Evolutionary conservation across 2,113 vertebrate species (phyloP), one percentile per base, ranked within the genome.

Genomic region (Prunella himalayana): DNA sequence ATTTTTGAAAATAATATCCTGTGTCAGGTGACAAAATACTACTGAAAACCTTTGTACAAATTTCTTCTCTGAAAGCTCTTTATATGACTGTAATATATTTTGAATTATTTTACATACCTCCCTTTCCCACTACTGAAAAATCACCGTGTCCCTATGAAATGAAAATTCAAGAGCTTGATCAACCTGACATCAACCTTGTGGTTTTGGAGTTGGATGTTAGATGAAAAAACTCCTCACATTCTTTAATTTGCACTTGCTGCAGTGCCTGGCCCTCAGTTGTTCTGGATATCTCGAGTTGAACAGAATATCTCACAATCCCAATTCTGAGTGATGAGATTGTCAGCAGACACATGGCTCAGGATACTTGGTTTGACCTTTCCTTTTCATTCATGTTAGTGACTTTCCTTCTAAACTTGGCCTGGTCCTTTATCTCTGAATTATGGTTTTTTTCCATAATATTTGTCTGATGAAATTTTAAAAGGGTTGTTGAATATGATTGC

Each of bases 1-100:
- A 54, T 45, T 93, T 91, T 81, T 82, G 3, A 13, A 93, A 91
- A 77, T 68, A 37, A 54, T 81, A 84, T 73, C 49, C 35, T 81
- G 13, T 56, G 17, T 53, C 35, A 63, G 28, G 30, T 77, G 49
- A 63, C 42, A 63, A 65, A 80, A 64, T n/a, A 23, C 57, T 45
- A 33, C 49, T 73, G 16, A 51, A 84, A 90, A 83, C 5, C 18
- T 72, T 72, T 77, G 35, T 47, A 59, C 13, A 28, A 45, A 20
- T 77, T 72, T 72, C 45, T 82, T 49, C 41, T 85, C 39, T 77
- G 19, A 21, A 39, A 68, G 12, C 21, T 82, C 57, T 76, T 35
- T 77, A 39, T 92, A 49, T 35, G 17, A 68, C 53, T 86, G 31
- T 25, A 81, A 15, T 60, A 41, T 61, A 35, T 44, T 86, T 79